These are phyloP conservation scores for Acrocephalus arundinaceus DNA, from an alignment of 2,113 vertebrate genomes.

Conservation along the genomic window DNA sequence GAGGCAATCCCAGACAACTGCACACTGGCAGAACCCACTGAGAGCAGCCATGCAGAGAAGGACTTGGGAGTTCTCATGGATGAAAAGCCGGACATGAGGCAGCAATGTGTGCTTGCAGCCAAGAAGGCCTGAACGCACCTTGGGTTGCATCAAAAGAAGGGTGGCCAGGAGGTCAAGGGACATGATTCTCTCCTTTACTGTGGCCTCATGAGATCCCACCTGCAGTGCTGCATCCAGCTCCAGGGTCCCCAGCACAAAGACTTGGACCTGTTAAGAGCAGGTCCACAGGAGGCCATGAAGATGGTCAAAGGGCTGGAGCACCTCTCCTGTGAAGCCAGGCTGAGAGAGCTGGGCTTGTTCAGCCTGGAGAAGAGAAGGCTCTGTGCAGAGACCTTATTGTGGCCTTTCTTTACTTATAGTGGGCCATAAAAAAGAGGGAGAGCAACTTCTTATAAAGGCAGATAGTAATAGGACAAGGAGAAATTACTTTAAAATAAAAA, in stretches of 20 bases:
- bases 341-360: background rate
- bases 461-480: background rate
- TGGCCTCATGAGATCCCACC: background rate
- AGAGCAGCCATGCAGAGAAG: background rate
- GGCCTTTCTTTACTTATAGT: background rate
- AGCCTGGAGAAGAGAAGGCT: background rate
- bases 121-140: background rate
- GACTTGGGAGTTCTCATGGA: no score
- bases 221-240: background rate
- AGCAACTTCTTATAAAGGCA: background rate
- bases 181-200: background rate
- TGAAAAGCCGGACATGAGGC: background rate
- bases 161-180: background rate
- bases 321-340: background rate
- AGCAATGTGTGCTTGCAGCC: background rate
- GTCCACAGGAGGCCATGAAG: background rate
- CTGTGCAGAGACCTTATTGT: background rate
- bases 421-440: background rate
- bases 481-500: background rate
- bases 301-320: background rate
- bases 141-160: background rate
- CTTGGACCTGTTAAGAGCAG: background rate
- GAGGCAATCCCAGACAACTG: background rate
- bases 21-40: background rate
- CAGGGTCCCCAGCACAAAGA: background rate